These are phyloP conservation scores for Helicoverpa assulta DNA, from an alignment of 2,888 invertebrate genomes.

Conservation along the genomic window DNA sequence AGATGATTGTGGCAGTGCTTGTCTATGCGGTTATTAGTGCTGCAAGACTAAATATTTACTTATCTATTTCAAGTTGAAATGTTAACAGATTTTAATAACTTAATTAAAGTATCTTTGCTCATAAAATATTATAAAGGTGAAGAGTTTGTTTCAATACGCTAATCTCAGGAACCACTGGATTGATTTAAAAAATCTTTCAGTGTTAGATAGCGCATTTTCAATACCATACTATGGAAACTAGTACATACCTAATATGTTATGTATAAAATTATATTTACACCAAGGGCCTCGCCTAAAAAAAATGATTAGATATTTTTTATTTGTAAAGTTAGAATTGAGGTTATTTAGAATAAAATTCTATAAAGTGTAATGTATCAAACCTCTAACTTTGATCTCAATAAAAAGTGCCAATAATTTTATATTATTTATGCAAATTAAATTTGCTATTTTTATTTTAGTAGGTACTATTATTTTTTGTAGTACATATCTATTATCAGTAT, in stretches of 20 bases:
- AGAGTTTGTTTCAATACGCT: too few relatives aligned
- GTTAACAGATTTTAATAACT: background rate
- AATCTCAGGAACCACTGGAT: too few relatives aligned
- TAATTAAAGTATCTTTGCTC: too few relatives aligned
- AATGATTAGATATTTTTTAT: background rate
- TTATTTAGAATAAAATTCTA: slow-evolving; percentile 36
- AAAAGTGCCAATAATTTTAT: slow-evolving; percentile 49
- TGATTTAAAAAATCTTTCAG: too few relatives aligned
- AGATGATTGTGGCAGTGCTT: too few relatives aligned
- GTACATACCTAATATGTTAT: too few relatives aligned
- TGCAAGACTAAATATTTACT: too few relatives aligned
- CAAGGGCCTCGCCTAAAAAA: too few relatives aligned
- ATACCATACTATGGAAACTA: too few relatives aligned
- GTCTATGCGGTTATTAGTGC: too few relatives aligned
- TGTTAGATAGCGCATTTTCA: too few relatives aligned
- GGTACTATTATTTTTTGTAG: slow-evolving; percentile 6
- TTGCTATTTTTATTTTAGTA: slow-evolving; percentile 42
- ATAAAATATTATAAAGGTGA: too few relatives aligned
- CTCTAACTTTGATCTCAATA: slow-evolving; percentile 45
- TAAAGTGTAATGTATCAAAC: slow-evolving; percentile 18
- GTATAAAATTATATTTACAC: background rate
- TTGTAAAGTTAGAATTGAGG: background rate
- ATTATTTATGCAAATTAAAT: slow-evolving; percentile 56
- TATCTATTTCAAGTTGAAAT: background rate
- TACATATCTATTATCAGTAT: slow-evolving; percentile 33